phyloP scores from a whole-genome alignment of 1,140 invertebrate species.

The Homarus americanus region DNA sequence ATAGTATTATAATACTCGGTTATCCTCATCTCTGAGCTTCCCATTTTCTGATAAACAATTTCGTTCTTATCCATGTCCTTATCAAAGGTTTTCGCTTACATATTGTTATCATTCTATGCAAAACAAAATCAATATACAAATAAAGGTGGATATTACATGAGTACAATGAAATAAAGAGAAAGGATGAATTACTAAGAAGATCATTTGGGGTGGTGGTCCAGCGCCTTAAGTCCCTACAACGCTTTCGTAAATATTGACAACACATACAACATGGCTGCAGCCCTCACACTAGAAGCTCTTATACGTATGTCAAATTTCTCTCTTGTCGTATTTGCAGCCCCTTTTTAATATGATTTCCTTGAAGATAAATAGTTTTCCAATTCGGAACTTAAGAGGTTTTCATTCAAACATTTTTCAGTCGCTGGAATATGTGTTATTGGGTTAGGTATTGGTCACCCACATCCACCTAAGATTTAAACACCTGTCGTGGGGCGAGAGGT shows the following conservation, averaged over 20 bases:
- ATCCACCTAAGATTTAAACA: too few relatives aligned
- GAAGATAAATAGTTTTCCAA: background rate
- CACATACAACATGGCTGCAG: slow-evolving; percentile 49
- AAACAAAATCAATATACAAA: background rate
- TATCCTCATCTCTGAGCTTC: background rate
- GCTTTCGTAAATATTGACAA: slow-evolving; percentile 33
- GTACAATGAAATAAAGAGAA: background rate
- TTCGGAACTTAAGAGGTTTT: background rate
- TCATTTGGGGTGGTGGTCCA: background rate
- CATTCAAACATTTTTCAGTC: background rate
- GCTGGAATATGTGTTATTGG: background rate
- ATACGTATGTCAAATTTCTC: slow-evolving; percentile 44
- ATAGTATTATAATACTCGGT: too few relatives aligned
- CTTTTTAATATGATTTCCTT: background rate
- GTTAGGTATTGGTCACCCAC: too few relatives aligned
- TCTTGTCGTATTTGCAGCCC: background rate
- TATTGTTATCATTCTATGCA: background rate
- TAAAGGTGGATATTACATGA: background rate
- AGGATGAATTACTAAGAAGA: background rate
- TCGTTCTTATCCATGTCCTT: background rate
- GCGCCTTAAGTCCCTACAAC: background rate
- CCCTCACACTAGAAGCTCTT: slow-evolving; percentile 46
- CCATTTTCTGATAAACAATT: background rate
- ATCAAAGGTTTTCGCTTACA: background rate
- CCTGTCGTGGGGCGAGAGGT: too few relatives aligned